These are phyloP conservation scores for Tachypleus tridentatus DNA, from an alignment of 1,140 invertebrate species.

Conservation along the genomic window DNA sequence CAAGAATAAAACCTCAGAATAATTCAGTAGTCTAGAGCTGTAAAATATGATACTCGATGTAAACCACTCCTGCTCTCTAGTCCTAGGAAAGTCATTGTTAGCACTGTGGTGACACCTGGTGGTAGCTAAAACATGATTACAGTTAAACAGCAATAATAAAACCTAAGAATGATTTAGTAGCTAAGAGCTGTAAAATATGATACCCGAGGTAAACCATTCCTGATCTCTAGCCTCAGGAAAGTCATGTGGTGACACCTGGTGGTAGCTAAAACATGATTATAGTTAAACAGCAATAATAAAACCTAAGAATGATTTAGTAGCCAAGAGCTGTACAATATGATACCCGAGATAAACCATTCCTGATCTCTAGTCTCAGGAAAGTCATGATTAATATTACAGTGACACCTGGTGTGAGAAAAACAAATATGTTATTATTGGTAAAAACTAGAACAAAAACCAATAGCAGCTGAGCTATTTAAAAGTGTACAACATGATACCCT, in stretches of 20 bases:
- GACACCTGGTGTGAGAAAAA: conserved; percentile 44
- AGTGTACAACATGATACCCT: too few species aligned
- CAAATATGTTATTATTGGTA: too few species aligned
- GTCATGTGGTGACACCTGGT: conserved; percentile 74
- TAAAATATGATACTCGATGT: conserved; percentile 74
- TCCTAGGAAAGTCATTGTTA: conserved; percentile 79
- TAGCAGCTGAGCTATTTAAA: too few species aligned
- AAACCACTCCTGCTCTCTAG: conserved; percentile 70
- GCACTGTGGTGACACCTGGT: conserved; percentile 66
- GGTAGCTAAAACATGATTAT: too few species aligned
- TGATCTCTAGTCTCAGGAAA: conserved; percentile 68
- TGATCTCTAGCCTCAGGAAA: conserved; percentile 68
- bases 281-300: too few species aligned
- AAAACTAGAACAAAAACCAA: too few species aligned
- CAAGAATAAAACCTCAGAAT: too few species aligned
- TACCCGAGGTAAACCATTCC: conserved; percentile 73
- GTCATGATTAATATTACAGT: conserved; percentile 81
- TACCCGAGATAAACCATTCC: conserved; percentile 73
- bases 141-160: too few species aligned
- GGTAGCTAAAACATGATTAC: too few species aligned
- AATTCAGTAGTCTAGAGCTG: conserved; percentile 39
- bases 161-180: too few species aligned
- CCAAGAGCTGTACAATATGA: conserved; percentile 61
- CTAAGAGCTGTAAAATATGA: conserved; percentile 61
- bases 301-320: too few species aligned